Evolutionary conservation across 2,113 vertebrate species (phyloP).

Genomic region (Speoplatyrhinus poulsoni): DNA sequence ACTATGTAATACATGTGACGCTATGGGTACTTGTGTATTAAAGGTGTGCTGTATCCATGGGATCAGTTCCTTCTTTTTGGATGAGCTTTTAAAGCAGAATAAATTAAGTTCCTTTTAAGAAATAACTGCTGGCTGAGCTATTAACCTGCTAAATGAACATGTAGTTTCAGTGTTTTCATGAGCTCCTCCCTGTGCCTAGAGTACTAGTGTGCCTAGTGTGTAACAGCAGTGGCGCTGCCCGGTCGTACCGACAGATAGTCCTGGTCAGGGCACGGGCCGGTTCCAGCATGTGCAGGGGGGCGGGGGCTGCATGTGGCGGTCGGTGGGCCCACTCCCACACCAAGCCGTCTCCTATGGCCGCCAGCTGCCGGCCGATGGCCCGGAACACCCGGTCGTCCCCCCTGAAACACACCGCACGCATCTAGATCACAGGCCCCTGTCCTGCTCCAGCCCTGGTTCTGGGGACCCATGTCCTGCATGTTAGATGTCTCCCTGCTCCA

Average conservation of each 20-base stretch:
- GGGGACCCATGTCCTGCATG: no score
- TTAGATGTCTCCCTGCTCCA: no score
- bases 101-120: background rate
- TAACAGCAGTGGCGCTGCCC: background rate
- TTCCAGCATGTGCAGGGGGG: conserved; percentile 44
- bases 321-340: conserved; percentile 58
- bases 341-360: conserved; percentile 84
- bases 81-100: background rate
- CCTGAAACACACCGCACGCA: conserved; percentile 19
- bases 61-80: no score
- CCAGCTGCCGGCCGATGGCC: conserved; percentile 81
- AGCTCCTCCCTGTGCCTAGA: background rate
- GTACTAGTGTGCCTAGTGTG: background rate
- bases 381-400: conserved; percentile 58
- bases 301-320: conserved; percentile 30
- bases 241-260: conserved; percentile 53
- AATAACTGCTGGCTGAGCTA: no score
- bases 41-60: no score
- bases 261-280: conserved; percentile 52
- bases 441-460: no score
- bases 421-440: no score
- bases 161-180: no score
- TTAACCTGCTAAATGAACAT: no score
- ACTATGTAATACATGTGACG: background rate
- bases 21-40: background rate